Base-by-base conservation (phyloP, 2,888 invertebrate genomes). In the Pandemis heparana region DNA sequence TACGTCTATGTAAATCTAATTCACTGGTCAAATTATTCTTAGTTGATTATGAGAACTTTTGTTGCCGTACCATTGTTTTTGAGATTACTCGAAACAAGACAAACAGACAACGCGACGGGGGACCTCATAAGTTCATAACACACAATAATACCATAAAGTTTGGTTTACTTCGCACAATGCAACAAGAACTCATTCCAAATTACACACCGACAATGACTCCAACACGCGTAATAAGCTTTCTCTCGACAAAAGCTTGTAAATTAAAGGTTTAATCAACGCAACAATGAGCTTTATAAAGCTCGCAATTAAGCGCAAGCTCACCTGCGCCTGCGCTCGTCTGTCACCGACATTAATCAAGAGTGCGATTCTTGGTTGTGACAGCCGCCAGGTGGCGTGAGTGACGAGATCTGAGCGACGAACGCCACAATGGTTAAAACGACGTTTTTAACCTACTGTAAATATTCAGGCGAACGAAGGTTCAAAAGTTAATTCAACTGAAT, bases 331-430 rank as follows among this genome's bases (percentile, higher is more conserved):
- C 63, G 70, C 16, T 16, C 51, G 51, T 53, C 70, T 61, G 70
- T 75, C 79, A 77, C 79, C 67, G 74, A 77, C 79, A 91, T 90
- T 89, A 90, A 91, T 91, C 90, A 90, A 83, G 76, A 76, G 71
- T 75, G 83, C 87, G 87, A 87, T 87, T 89, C 87, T 87, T 86
- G 86, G 82, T 80, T 84, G 82, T 89, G 90, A 89, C 90, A 90
- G 90, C 87, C 32, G 67, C 23, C 23, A 18, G 51, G 61, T 5
- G 68, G 46, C 63, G 46, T 39, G 8, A 43, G 43, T 2, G 32
- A 53, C 14, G 53, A 38, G 67, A 2, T 41, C 5, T 7, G 14
- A 62, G 71, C 71, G 71, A 32, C 23, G 5, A 39, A 51, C 9
- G 43, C 43, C 10, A 12, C 23, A 32, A 32, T 32, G 23, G n/a